phyloP scores from a whole-genome alignment of 1,140 invertebrate genomes.

The Dysdera silvatica region DNA sequence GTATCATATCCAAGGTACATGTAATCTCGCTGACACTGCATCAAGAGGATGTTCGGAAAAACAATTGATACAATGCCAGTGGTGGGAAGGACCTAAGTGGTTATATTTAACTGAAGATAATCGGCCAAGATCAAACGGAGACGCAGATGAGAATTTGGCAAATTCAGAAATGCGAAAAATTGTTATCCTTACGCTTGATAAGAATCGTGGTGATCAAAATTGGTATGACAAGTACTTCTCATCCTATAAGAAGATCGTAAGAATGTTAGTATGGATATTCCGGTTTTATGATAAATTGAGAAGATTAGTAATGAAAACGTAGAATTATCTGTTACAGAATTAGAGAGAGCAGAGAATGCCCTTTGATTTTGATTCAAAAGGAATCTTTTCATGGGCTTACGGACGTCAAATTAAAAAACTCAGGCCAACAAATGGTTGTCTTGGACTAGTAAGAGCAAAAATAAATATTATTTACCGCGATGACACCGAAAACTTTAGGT shows the following conservation, averaged over 20 bases:
- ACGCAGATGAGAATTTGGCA: background rate
- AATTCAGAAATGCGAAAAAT: conserved; percentile 8
- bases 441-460: conserved; percentile 1
- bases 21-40: background rate
- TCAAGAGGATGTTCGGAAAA: background rate
- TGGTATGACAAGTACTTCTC: background rate
- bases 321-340: background rate
- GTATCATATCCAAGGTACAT: background rate
- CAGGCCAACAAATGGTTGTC: background rate
- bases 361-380: background rate
- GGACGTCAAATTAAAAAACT: background rate
- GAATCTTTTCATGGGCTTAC: background rate
- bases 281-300: background rate
- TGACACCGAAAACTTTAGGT: conserved; percentile 4
- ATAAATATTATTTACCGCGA: background rate
- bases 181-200: background rate
- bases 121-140: background rate
- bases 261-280: background rate
- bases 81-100: background rate
- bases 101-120: background rate
- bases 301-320: too few relatives aligned
- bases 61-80: background rate
- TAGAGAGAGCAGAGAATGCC: background rate
- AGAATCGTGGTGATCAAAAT: background rate
- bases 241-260: background rate